These are phyloP conservation scores for Umimayanthus kanabou DNA, from an alignment of 92 coral and sea anemone species.

Conservation along the genomic window DNA sequence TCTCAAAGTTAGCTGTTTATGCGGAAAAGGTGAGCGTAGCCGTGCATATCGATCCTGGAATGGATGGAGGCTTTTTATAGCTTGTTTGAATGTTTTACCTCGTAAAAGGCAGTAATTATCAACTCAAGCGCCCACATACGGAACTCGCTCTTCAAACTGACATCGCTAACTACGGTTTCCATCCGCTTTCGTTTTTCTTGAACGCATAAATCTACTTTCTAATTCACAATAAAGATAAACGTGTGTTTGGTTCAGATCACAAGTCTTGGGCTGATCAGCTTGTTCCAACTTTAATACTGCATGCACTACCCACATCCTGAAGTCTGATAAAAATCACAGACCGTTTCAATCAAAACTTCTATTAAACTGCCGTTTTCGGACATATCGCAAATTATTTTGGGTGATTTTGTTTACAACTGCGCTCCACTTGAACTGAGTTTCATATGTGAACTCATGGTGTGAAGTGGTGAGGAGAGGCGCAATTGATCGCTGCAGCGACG, in stretches of 20 bases:
- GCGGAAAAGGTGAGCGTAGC: not conserved
- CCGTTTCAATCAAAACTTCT: not conserved
- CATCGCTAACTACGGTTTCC: not conserved
- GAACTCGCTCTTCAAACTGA: not conserved
- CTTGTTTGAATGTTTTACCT: constrained; percentile 6
- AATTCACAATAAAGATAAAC: too few relatives aligned
- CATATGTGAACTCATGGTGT: not conserved
- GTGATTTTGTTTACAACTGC: constrained; percentile 10
- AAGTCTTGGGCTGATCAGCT: not conserved
- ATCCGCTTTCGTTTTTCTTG: constrained; percentile 1
- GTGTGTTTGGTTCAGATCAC: not conserved
- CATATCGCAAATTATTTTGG: not conserved
- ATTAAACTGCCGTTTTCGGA: not conserved
- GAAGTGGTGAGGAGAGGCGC: constrained; percentile 3
- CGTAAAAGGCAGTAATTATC: not conserved
- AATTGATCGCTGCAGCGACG: constrained; percentile 23
- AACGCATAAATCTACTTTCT: not conserved
- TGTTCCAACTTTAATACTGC: not conserved
- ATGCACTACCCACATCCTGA: not conserved
- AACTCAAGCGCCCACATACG: not conserved
- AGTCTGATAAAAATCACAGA: not conserved
- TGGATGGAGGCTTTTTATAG: not conserved
- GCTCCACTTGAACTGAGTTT: constrained; percentile 31
- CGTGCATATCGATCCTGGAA: not conserved
- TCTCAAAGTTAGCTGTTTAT: not conserved